Conservation (phyloP, 2,888 invertebrate genomes). For the Agonopterix heracliana region DNA sequence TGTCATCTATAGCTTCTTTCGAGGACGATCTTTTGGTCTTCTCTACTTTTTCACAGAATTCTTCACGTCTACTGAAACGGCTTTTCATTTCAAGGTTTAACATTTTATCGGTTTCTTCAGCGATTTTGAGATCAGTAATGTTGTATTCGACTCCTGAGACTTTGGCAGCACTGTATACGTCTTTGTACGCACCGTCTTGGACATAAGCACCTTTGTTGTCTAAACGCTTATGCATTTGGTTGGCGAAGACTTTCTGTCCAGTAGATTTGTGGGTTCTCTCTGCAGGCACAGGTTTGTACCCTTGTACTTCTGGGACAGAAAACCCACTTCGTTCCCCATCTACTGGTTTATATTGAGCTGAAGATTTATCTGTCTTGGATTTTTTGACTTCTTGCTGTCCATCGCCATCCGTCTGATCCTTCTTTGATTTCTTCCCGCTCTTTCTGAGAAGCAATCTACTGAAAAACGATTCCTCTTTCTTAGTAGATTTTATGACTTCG, state of each 20-base stretch:
- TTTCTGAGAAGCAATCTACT: slow-evolving; percentile 81
- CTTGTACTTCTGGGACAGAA: slow-evolving; percentile 37
- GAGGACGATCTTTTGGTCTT: slow-evolving; percentile 50
- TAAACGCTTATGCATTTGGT: slow-evolving; percentile 69
- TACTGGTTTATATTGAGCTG: slow-evolving; percentile 52
- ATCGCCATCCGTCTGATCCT: slow-evolving; percentile 64
- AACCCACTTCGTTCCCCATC: slow-evolving; percentile 44
- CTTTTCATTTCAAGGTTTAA: slow-evolving; percentile 60
- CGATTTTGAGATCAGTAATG: slow-evolving; percentile 69
- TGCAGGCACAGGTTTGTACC: slow-evolving; percentile 55
- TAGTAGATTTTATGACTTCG: slow-evolving; percentile 63
- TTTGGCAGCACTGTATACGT: slow-evolving; percentile 65
- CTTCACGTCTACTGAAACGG: slow-evolving; percentile 57
- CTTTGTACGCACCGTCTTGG: slow-evolving; percentile 67
- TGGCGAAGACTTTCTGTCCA: slow-evolving; percentile 68
- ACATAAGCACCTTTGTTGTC: slow-evolving; percentile 71
- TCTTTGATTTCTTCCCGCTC: slow-evolving; percentile 82
- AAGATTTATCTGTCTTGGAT: slow-evolving; percentile 50
- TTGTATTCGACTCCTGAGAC: slow-evolving; percentile 64
- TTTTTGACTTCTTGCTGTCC: slow-evolving; percentile 57
- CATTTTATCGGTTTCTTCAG: slow-evolving; percentile 69
- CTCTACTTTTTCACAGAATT: slow-evolving; percentile 52
- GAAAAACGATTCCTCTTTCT: slow-evolving; percentile 79
- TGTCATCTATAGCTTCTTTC: slow-evolving; percentile 54
- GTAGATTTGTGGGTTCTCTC: slow-evolving; percentile 64